Evolutionary conservation across 2,113 vertebrate species (phyloP), one percentile per base, ranked within the genome.

Genomic region (Nibea coibor): DNA sequence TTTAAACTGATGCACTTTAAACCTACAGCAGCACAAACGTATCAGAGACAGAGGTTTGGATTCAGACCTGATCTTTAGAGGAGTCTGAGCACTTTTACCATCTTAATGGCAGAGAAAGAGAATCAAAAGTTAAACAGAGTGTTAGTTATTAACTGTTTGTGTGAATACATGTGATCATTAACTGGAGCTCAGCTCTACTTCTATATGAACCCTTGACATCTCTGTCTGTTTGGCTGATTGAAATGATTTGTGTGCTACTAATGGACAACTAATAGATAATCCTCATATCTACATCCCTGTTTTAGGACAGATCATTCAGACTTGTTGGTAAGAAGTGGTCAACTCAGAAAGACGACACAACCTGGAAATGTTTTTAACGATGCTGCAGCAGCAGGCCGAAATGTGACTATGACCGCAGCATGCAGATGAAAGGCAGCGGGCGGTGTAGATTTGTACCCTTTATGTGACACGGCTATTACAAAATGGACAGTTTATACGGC

Each of bases 401-500:
- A 47, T 10, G 51, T 58, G 63, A 57, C 39, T 54, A n/a, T 3
- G 31, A 72, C 26, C 0, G 3, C 69, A 65, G 67, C 47, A 47
- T 64, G 66, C 85, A 74, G 62, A 84, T 81, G 73, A 85, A 81
- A 87, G 62, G 70, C 72, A 69, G 62, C 28, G 72, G 47, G 56
- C 15, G 28, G 81, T 76, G 77, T 77, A 84, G 81, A 88, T 89
- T 88, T 89, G 80, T 84, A 88, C 78, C 87, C 86, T 89, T 91
- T 85, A 93, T 91, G 87, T 93, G 90, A 91, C 90, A 92, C 79
- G 85, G 85, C 70, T 92, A 92, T 94, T 92, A 93, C 90, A 93
- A 94, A 95, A 94, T 92, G 92, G 82, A 92, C 91, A 93, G 90
- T 94, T 93, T 93, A 92, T 92, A 91, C 83, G 28, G 93, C 91